Evolutionary conservation across 2,888 invertebrate species (phyloP), one percentile per base, ranked within the genome.

Genomic region (Elmis aenea): DNA sequence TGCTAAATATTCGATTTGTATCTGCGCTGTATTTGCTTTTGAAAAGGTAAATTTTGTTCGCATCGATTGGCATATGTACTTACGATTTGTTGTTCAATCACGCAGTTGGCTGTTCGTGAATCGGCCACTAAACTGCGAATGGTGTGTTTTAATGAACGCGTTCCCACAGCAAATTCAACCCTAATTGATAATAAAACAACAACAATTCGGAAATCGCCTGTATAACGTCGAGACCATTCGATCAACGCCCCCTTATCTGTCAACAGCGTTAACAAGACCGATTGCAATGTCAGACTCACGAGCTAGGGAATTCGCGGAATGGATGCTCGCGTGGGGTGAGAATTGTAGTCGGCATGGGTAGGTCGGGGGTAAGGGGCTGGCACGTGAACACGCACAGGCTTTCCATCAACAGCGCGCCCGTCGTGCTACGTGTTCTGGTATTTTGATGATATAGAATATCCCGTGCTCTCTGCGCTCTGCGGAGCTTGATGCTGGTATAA

Each of bases 401-500:
- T 51, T 52, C 51, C 48, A 52, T 51, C 52, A 52, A 48, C 52
- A 48, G 48, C 42, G 38, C 48, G 46, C 44, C 45, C 42, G 43
- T 46, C 38, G 38, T 41, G 45, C 46, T 50, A 52, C 52, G 52
- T 52, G 51, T 46, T 30, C 50, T 47, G 52, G 44, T 46, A 46
- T 44, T 44, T 44, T 48, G 40, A 50, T 48, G 38, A 50, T 35
- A 35, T 31, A 29, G 28, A 13, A 26, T 31, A 34, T 26, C 26
- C 35, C 22, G 31, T 27, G 22, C 31, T 27, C 32, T 26, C 24
- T 38, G 32, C 13, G 32, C 40, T 28, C 31, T 40, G 36, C 32
- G 32, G 22, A 36, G 13, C n/a, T 12, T 27, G 16, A 37, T 37
- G 32, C 31, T 18, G 26, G 21, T 22, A 11, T 18, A 32, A 12